phyloP scores from a whole-genome alignment of 1,140 invertebrate genomes.

The Lethrus apterus region DNA sequence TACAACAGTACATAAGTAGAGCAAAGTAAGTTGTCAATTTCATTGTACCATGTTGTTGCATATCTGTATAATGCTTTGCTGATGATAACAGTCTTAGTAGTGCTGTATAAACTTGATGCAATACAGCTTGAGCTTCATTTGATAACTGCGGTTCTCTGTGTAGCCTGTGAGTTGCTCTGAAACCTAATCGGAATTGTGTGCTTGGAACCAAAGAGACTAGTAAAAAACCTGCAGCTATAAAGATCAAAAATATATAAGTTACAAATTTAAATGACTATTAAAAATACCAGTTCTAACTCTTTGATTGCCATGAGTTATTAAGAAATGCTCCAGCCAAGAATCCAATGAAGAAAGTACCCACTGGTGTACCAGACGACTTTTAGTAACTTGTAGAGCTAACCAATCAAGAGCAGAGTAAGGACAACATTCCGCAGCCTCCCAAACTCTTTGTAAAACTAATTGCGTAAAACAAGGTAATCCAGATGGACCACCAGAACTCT shows the following conservation, averaged over 20 bases:
- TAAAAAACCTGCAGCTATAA: slow-evolving; percentile 71
- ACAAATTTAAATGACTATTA: not conserved
- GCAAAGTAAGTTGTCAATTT: slow-evolving; percentile 90
- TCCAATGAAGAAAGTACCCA: slow-evolving; percentile 84
- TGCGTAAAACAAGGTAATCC: slow-evolving; percentile 85
- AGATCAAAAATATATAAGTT: slow-evolving; percentile 6
- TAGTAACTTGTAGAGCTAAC: slow-evolving; percentile 73
- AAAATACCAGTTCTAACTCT: slow-evolving; percentile 69
- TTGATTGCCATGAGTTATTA: slow-evolving; percentile 78
- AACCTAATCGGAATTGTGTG: slow-evolving; percentile 79
- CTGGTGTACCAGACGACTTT: slow-evolving; percentile 81
- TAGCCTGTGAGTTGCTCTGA: slow-evolving; percentile 54
- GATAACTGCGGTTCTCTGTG: slow-evolving; percentile 44
- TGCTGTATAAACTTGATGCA: slow-evolving; percentile 81
- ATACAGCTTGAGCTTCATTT: slow-evolving; percentile 65
- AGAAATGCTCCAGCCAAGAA: slow-evolving; percentile 82
- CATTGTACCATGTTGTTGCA: slow-evolving; percentile 76
- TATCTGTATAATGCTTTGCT: slow-evolving; percentile 78
- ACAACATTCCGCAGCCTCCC: slow-evolving; percentile 85
- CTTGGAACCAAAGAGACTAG: slow-evolving; percentile 84
- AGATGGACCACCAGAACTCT: slow-evolving; percentile 57
- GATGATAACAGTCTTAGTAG: slow-evolving; percentile 68
- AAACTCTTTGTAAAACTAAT: slow-evolving; percentile 75
- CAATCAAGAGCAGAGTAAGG: slow-evolving; percentile 87
- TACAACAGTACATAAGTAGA: slow-evolving; percentile 81